Conservation (phyloP, 2,888 invertebrate species). For the Colletes collaris region DNA sequence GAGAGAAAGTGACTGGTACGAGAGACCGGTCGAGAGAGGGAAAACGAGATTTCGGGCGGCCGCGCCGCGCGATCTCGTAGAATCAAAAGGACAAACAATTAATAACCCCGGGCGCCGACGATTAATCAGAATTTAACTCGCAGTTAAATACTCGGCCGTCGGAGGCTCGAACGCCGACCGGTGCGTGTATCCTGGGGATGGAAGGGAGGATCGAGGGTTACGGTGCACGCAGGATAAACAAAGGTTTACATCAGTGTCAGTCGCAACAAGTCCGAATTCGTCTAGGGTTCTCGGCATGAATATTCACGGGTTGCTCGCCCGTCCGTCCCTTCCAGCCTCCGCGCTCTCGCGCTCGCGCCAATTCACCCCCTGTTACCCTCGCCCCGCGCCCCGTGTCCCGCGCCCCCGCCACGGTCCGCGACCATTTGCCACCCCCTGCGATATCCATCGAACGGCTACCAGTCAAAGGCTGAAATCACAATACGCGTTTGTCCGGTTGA, state of each 20-base stretch:
- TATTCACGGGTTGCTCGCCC: slow-evolving; percentile 75
- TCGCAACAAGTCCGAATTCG: slow-evolving; percentile 83
- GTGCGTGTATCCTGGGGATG: slow-evolving; percentile 37
- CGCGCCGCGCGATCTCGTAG: slow-evolving; percentile 63
- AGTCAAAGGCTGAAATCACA: slow-evolving; percentile 82
- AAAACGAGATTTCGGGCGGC: slow-evolving; percentile 42
- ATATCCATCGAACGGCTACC: slow-evolving; percentile 74
- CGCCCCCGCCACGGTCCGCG: slow-evolving; percentile 33
- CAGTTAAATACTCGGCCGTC: slow-evolving; percentile 75
- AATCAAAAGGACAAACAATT: slow-evolving; percentile 82
- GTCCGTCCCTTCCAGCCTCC: slow-evolving; percentile 71
- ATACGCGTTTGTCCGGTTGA: slow-evolving; percentile 83
- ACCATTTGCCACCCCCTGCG: slow-evolving; percentile 67
- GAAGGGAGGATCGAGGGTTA: slow-evolving; percentile 57
- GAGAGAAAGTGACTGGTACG: slow-evolving; percentile 27
- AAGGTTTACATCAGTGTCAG: slow-evolving; percentile 83
- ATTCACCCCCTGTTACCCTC: slow-evolving; percentile 52
- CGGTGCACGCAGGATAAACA: slow-evolving; percentile 77
- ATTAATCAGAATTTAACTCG: slow-evolving; percentile 82
- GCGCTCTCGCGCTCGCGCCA: slow-evolving; percentile 23
- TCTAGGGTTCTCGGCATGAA: slow-evolving; percentile 77
- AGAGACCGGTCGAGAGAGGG: slow-evolving; percentile 34
- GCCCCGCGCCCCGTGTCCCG: slow-evolving; percentile 44
- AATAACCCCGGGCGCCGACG: slow-evolving; percentile 77
- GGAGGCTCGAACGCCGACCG: slow-evolving; percentile 31